Conservation (phyloP, 1,140 invertebrate genomes). For the Rhynchophorus ferrugineus region DNA sequence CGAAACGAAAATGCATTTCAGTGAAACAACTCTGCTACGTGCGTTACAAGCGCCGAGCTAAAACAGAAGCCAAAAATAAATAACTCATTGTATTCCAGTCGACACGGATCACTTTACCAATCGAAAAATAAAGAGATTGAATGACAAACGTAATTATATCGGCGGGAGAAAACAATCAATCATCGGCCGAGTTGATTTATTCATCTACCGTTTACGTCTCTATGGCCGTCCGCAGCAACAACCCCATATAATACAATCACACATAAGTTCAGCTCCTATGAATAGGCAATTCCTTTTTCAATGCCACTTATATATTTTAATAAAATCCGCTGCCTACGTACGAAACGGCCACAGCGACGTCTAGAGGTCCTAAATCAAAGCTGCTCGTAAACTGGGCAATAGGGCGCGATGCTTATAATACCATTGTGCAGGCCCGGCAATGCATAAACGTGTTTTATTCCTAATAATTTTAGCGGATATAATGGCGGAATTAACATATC, state of each 20-base stretch:
- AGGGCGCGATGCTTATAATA: conserved; percentile 20
- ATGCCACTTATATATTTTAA: conserved; percentile 22
- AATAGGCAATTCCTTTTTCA: conserved; percentile 23
- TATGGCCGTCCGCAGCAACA: not conserved
- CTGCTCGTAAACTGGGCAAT: conserved; percentile 21
- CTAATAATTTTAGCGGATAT: conserved; percentile 21
- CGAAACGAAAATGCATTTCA: too few species aligned
- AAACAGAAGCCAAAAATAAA: too few species aligned
- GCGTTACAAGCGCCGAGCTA: too few species aligned
- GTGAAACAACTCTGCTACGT: too few species aligned
- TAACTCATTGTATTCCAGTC: too few species aligned
- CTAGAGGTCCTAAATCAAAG: conserved; percentile 25
- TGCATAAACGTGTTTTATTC: conserved; percentile 22
- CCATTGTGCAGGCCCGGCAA: conserved; percentile 16
- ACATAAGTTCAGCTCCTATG: conserved; percentile 19
- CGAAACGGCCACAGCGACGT: conserved; percentile 12
- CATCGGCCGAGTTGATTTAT: not conserved
- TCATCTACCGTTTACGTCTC: not conserved
- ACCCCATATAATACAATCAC: conserved; percentile 8
- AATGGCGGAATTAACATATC: conserved; percentile 24
- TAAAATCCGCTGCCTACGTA: conserved; percentile 22
- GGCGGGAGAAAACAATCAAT: too few species aligned
- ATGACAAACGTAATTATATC: too few species aligned
- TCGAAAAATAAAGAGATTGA: too few species aligned
- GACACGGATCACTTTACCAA: too few species aligned